Evolutionary conservation across 2,888 invertebrate genomes (phyloP).

Genomic region (Napeogenes sylphis): DNA sequence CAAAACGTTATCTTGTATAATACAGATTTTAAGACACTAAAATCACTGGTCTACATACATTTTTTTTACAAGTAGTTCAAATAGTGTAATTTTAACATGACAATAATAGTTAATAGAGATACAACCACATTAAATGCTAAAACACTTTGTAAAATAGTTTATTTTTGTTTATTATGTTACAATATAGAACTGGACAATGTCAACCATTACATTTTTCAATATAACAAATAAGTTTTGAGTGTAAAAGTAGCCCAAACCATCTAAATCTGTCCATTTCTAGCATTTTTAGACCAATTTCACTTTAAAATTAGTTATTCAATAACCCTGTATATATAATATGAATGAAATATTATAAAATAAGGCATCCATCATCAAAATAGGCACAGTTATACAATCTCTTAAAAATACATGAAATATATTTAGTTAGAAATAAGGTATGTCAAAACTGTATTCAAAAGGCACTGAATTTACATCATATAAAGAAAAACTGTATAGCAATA

Average conservation of each 20-base stretch:
- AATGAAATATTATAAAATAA: conserved; percentile 4
- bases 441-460: conserved; percentile 19
- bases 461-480: conserved; percentile 13
- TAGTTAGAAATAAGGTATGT: conserved; percentile 19
- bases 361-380: conserved; percentile 3
- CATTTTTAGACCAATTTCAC: not conserved
- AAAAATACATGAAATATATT: conserved; percentile 19
- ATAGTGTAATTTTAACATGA: too few species aligned
- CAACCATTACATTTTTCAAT: too few species aligned
- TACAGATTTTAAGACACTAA: too few species aligned
- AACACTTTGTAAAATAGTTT: too few species aligned
- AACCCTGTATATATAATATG: conserved; percentile 12
- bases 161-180: too few species aligned
- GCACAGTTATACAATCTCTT: conserved; percentile 10
- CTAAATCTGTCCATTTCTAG: conserved; percentile 5
- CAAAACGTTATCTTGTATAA: too few species aligned
- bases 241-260: not conserved
- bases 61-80: too few species aligned
- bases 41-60: too few species aligned
- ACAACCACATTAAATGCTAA: too few species aligned
- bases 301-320: not conserved
- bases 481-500: conserved; percentile 10
- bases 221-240: too few species aligned
- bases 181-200: too few species aligned
- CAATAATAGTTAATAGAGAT: too few species aligned